Evolutionary conservation across 2,113 vertebrate species (phyloP), one percentile per base, ranked within the genome.

Genomic region (Platysternon megacephalum): DNA sequence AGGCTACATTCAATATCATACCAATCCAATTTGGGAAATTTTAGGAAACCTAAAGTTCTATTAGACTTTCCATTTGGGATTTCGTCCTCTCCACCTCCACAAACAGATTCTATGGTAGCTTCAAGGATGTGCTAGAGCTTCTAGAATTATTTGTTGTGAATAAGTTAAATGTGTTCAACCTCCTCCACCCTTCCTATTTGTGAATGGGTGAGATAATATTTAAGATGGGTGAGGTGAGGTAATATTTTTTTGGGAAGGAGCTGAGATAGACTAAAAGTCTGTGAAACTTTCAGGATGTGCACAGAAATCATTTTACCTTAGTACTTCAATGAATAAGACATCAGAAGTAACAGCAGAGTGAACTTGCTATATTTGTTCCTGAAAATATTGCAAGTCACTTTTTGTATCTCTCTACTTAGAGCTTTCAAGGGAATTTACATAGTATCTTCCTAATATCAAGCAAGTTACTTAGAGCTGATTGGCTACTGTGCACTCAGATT

Each of bases 231-330:
- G n/a, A n/a, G n/a, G n/a, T n/a, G n/a, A n/a, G n/a, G n/a, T n/a
- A n/a, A n/a, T n/a, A n/a, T n/a, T n/a, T n/a, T n/a, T n/a, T n/a
- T n/a, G n/a, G n/a, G n/a, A n/a, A n/a, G n/a, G n/a, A n/a, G n/a
- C n/a, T n/a, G n/a, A n/a, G n/a, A n/a, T n/a, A n/a, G n/a, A n/a
- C n/a, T n/a, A n/a, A n/a, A n/a, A 86, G 6, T 91, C 53, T 35
- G 84, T 42, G 79, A 74, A 35, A 84, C n/a, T 76, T 84, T 44
- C 85, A 28, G 32, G 74, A 86, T 10, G 35, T 72, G 76, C 72
- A 78, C 22, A 88, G 16, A 76, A 87, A 79, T 17, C 24, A 94
- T 58, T 44, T 88, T 55, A 92, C 49, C 84, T 93, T 90, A 96
- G 44, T 86, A 89, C 94, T 49, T 88, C 87, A 91, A 39, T 29